Evolutionary conservation across 2,797 vertebrate species (phyloP), one percentile per base, ranked within the genome.

Genomic region (Austrolebias charrua): DNA sequence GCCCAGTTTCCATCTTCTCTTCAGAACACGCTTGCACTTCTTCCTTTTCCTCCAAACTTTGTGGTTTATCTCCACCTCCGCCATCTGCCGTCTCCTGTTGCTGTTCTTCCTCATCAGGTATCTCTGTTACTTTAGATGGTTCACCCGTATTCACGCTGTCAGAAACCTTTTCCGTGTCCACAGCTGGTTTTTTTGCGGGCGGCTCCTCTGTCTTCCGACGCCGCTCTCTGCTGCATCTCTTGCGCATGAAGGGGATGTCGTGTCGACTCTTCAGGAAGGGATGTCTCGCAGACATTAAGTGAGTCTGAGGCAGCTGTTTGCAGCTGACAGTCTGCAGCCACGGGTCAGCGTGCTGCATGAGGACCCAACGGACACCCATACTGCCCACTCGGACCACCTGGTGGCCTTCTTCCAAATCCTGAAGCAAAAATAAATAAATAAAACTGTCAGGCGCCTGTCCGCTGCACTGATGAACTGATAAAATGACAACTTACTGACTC

Each of bases 331-430:
- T 87, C 11, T 98, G 81, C 5, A 99, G 92, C 97, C 97, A 98
- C 0, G 96, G 94, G 1, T 75, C 84, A 5, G 95, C 92, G 0
- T 91, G 91, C 7, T 81, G 73, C 24, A 82, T 24, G 11, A 95
- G 89, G 66, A 96, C 95, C 88, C 96, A 89, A 0, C 96, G 95
- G 1, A 73, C 12, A 0, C 84, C 79, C 40, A 82, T 58, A 51
- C 91, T 91, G 0, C 97, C 97, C 0, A 95, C 95, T 76, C 91
- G 88, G 48, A 98, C 49, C 66, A 95, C 83, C 82, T 95, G 93
- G 66, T 91, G 89, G 69, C 86, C 83, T 6, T 92, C 88, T 29
- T 93, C 28, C 18, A 98, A 92, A 50, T 95, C 97, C 97, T 98
- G 60, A 11, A 58, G 31, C 2, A 45, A 7, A 71, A 31, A 33